Evolutionary conservation across 2,888 invertebrate genomes (phyloP).

Genomic region (Sipha maydis): DNA sequence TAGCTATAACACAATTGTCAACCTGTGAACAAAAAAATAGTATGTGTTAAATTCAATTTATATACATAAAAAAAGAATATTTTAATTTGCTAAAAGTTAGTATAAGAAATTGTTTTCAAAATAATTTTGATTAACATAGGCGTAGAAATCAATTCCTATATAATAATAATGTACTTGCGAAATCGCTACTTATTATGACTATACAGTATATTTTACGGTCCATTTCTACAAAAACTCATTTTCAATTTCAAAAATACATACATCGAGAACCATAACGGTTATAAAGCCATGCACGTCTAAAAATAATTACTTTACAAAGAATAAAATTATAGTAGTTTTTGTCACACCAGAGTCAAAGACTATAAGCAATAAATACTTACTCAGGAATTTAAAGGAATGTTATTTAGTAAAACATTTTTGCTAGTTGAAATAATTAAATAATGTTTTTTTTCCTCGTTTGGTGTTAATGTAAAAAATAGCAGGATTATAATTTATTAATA

Average conservation of each 20-base stretch:
- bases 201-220: no score
- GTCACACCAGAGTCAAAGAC: neutral
- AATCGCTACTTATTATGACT: neutral
- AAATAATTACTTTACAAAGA: neutral
- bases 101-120: neutral
- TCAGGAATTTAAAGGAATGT: neutral
- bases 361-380: neutral
- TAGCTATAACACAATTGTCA: neutral
- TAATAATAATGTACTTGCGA: neutral
- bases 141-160: no score
- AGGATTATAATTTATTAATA: no score
- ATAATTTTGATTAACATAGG: neutral
- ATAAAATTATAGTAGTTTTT: neutral
- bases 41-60: neutral
- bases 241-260: no score
- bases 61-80: neutral
- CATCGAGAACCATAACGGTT: no score
- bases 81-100: neutral
- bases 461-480: no score
- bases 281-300: no score
- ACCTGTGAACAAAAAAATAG: conserved; percentile 1
- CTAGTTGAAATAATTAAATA: no score
- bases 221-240: no score
- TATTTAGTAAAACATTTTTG: neutral
- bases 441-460: no score